Evolutionary conservation across 2,888 invertebrate species (phyloP), one percentile per base, ranked within the genome.

Genomic region (Rapana venosa): DNA sequence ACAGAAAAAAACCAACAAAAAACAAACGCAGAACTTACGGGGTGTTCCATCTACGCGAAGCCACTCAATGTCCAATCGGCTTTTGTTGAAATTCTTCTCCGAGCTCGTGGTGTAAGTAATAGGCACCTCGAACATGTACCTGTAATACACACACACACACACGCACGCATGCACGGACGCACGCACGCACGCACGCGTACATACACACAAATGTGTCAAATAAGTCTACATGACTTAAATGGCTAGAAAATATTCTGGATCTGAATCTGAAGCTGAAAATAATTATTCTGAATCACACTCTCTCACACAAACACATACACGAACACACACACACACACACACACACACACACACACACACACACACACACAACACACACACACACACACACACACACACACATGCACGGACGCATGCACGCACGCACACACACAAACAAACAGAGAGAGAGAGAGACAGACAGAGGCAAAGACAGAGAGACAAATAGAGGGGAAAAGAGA

Each of bases 41-140:
- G 47, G 22, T 8, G 20, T 26, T 6, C 30, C 30, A 35, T 88
- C 88, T 0, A 1, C 81, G 11, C 11, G 56, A 0, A 89, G 85
- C 84, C 84, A 89, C 4, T 70, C 5, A 20, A 84, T 88, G n/a
- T 89, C 74, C 1, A 20, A 30, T 22, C 47, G 35, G 32, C 47
- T 20, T 74, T 74, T 77, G 74, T 32, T 85, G 85, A 89, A 89
- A 56, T 85, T 85, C n/a, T 22, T 74, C 56, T 89, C 85, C 0
- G 56, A 35, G 70, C 56, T 85, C 30, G 85, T 89, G 30, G 89
- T 89, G 56, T 56, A 89, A 22, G 84, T 89, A 74, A 89, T 85
- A 20, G 89, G 89, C 1, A 89, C 32, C 32, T 84, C 85, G n/a
- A 70, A 89, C n/a, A 58, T 83, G 89, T 89, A 89, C 26, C 89